Percentiles rank a stretch among this genome's conserved stretches.
Evolutionary conservation across 1,140 invertebrate genomes (phyloP).

Genomic region (Pseudomyrmex concolor): DNA sequence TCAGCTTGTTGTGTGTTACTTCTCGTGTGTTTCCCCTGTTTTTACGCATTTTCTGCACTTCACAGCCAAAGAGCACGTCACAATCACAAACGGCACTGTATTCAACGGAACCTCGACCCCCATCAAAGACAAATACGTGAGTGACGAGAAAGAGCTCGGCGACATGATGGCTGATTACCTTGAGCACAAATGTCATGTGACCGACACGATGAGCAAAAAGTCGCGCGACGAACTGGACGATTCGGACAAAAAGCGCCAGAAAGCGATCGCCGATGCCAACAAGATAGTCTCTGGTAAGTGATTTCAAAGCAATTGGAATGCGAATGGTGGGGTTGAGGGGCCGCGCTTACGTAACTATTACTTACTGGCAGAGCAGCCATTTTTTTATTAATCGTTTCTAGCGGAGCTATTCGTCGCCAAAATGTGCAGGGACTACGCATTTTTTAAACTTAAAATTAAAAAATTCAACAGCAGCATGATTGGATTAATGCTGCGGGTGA

Average conservation of each 20-base stretch:
- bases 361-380: slow-evolving; percentile 60
- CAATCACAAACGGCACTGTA: slow-evolving; percentile 84
- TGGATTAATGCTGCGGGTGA: slow-evolving; percentile 61
- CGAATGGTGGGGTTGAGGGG: slow-evolving; percentile 81
- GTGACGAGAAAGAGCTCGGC: slow-evolving; percentile 84
- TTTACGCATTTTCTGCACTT: slow-evolving; percentile 78
- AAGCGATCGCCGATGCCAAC: slow-evolving; percentile 82
- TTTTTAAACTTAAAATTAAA: slow-evolving; percentile 11
- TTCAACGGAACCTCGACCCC: slow-evolving; percentile 85
- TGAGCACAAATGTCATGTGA: slow-evolving; percentile 80
- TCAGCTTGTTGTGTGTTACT: slow-evolving; percentile 23
- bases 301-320: slow-evolving; percentile 35
- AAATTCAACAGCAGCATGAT: slow-evolving; percentile 62
- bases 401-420: slow-evolving; percentile 52
- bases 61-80: slow-evolving; percentile 84
- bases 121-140: slow-evolving; percentile 84
- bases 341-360: slow-evolving; percentile 69
- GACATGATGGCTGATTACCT: slow-evolving; percentile 84
- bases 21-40: slow-evolving; percentile 10
- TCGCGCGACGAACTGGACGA: slow-evolving; percentile 79
- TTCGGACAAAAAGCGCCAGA: slow-evolving; percentile 82
- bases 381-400: slow-evolving; percentile 38
- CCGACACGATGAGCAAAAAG: slow-evolving; percentile 82
- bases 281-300: slow-evolving; percentile 84
- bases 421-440: slow-evolving; percentile 25